A percentile compares a stretch with the other conserved stretches of the same genome.
Conservation (phyloP, 2,888 invertebrate species). For the Leptinotarsa haldemani region DNA sequence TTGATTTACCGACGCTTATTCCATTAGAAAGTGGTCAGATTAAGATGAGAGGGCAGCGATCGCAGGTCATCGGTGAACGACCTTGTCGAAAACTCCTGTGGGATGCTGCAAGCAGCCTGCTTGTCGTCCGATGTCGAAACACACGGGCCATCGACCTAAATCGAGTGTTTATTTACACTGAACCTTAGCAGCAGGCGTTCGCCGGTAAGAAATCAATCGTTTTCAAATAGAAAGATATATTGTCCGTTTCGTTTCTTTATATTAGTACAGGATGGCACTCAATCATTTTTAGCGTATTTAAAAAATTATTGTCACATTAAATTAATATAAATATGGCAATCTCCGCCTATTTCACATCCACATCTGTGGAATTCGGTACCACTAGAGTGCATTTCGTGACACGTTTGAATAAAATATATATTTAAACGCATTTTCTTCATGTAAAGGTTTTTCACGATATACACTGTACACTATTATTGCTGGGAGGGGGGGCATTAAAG, state of each 20-base stretch:
- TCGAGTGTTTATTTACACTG: constrained; percentile 39
- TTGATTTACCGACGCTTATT: not conserved
- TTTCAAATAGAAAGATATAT: not conserved
- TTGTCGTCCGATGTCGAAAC: constrained; percentile 27
- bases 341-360: too few relatives aligned
- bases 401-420: too few relatives aligned
- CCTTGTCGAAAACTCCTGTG: constrained; percentile 34
- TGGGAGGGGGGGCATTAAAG: too few relatives aligned
- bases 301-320: too few relatives aligned
- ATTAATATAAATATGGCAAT: too few relatives aligned
- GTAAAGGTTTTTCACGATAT: too few relatives aligned
- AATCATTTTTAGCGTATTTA: too few relatives aligned
- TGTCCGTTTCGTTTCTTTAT: constrained; percentile 11
- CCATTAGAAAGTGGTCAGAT: constrained; percentile 29
- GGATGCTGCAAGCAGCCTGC: constrained; percentile 33
- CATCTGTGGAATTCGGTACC: too few relatives aligned
- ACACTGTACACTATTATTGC: too few relatives aligned
- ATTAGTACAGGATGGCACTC: not conserved
- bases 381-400: too few relatives aligned
- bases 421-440: too few relatives aligned
- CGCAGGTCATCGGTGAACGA: constrained; percentile 44
- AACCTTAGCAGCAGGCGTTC: not conserved
- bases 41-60: constrained; percentile 22
- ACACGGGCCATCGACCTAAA: constrained; percentile 47
- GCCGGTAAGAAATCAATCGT: constrained; percentile 7